Evolutionary conservation across 2,888 invertebrate species (phyloP).

Genomic region (Philereme vetulata): DNA sequence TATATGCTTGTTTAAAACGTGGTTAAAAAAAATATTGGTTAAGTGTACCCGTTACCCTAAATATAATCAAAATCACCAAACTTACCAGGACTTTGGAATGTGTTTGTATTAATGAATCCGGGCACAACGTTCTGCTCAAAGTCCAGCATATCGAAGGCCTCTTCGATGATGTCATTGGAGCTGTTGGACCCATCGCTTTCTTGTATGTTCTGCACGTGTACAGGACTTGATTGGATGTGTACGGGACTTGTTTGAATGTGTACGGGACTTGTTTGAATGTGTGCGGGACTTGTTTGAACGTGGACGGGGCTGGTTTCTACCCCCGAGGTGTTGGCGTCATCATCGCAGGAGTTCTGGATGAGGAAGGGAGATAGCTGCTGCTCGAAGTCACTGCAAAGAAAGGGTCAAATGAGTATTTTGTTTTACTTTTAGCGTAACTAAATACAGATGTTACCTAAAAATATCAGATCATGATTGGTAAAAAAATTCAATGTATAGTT

Average conservation of each 20-base stretch:
- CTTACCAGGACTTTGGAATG: slow-evolving; percentile 70
- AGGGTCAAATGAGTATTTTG: slow-evolving; percentile 8
- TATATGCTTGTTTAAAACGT: too few species aligned
- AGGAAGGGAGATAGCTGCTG: slow-evolving; percentile 84
- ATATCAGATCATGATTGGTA: too few species aligned
- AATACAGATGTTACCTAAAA: too few species aligned
- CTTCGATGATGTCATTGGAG: slow-evolving; percentile 51
- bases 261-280: slow-evolving; percentile 41
- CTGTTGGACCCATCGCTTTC: slow-evolving; percentile 57
- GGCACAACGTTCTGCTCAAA: slow-evolving; percentile 77
- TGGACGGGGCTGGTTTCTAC: slow-evolving; percentile 61
- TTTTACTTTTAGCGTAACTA: neutral
- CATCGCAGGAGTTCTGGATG: slow-evolving; percentile 75
- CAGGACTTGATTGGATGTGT: slow-evolving; percentile 43
- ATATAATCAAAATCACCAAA: neutral
- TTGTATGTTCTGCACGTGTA: slow-evolving; percentile 50
- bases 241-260: slow-evolving; percentile 51
- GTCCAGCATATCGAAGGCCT: slow-evolving; percentile 68
- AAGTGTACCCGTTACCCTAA: too few species aligned
- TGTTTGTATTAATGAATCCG: slow-evolving; percentile 68
- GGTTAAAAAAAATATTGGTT: too few species aligned
- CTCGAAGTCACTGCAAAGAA: slow-evolving; percentile 75
- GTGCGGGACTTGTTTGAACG: slow-evolving; percentile 39
- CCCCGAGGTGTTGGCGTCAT: slow-evolving; percentile 54
- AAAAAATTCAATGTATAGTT: too few species aligned